Base-by-base conservation (phyloP, 2,797 vertebrate genomes). In the Parauchenoglanis ngamensis region DNA sequence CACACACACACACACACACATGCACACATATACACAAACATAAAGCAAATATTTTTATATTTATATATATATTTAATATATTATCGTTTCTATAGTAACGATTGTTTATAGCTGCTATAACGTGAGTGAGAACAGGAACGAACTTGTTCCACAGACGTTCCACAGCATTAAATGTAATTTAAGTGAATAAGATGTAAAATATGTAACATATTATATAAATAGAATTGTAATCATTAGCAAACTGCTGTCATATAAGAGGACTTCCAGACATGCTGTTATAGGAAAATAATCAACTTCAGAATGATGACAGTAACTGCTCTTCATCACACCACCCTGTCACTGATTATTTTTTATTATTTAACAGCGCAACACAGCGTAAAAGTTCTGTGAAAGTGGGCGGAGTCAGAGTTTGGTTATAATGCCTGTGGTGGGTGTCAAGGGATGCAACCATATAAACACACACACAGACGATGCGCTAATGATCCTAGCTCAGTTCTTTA, bases 401-500 rank as follows among this genome's bases (percentile, higher is more conserved):
- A 28, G 78, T 61, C 78, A 61, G 6, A 0, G 1, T 61, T 61
- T 4, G 11, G 19, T 23, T 79, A 23, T 4, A 40, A 40, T 12
- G 19, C 31, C 10, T 31, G 49, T 49, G 28, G 52, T 7, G 4
- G 75, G 7, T 7, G 1, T 54, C 1, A 19, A 31, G 17, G 4
- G 75, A 28, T 77, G 75, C 46, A 77, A 77, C 31, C n/a, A 19
- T 19, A 28, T 35, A 56, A 17, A 35, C 52, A 31, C 28, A 31
- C 21, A 67, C 40, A 82, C 2, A 49, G 44, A 82, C 12, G n/a
- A 6, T 46, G 61, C 15, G n/a, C 80, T 82, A 82, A 82, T 82
- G 61, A 82, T 82, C 59, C 67, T 65, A 65, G 80, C 80, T 82
- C 80, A 49, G 13, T 44, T 81, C 40, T 67, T 82, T 52, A 82